phyloP scores from a whole-genome alignment of 2,797 vertebrate species.

The Oreochromis mossambicus region DNA sequence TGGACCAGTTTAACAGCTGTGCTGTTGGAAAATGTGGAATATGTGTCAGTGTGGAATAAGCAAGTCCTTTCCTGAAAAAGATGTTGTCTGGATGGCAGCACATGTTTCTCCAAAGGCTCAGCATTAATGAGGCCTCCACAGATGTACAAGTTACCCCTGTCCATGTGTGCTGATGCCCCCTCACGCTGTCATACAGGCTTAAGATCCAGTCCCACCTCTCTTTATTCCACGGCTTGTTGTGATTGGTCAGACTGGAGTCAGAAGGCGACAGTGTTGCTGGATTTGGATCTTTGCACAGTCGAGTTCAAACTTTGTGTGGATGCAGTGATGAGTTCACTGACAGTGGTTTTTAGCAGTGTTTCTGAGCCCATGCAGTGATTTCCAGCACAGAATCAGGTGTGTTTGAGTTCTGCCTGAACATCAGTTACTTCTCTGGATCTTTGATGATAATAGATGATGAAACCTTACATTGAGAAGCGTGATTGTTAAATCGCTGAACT shows the following conservation, averaged over 20 bases:
- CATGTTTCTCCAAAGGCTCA: neutral
- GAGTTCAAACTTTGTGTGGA: neutral
- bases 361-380: neutral
- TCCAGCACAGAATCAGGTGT: neutral
- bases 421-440: neutral
- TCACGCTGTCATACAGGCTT: rapidly evolving
- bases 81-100: neutral
- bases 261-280: rapidly evolving
- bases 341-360: neutral
- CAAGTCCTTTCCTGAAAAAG: neutral
- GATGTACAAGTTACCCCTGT: rapidly evolving
- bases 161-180: neutral
- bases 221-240: rapidly evolving
- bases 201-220: neutral
- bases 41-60: neutral
- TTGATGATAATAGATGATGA: neutral
- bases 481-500: neutral
- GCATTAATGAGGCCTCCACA: neutral
- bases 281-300: neutral
- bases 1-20: neutral
- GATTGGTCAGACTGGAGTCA: neutral
- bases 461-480: neutral
- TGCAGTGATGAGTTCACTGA: neutral
- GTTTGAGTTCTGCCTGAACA: neutral
- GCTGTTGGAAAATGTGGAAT: rapidly evolving